Conservation (phyloP, 2,113 vertebrate genomes). For the Stegostoma tigrinum region DNA sequence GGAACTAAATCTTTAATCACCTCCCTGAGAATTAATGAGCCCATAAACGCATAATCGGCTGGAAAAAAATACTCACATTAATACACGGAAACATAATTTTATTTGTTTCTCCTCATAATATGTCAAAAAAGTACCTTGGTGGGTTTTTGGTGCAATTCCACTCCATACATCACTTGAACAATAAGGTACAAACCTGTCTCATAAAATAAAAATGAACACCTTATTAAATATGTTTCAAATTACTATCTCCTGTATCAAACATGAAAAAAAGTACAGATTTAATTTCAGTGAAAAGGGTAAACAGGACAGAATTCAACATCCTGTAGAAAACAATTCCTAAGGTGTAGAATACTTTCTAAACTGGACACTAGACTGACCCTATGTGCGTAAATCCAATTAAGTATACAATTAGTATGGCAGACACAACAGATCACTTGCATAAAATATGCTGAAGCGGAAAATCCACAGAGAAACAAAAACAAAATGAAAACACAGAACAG, state of each 20-base stretch:
- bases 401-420: no score
- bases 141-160: conserved; percentile 55
- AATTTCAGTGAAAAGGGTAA: no score
- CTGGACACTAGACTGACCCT: no score
- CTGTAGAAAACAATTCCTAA: no score
- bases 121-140: conserved; percentile 37
- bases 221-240: not conserved
- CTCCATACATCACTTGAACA: conserved; percentile 78
- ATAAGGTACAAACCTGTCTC: conserved; percentile 65
- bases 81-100: not conserved
- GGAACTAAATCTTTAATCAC: conserved; percentile 68
- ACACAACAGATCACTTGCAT: no score
- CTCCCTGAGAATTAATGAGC: conserved; percentile 68
- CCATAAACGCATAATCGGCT: conserved; percentile 68
- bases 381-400: no score
- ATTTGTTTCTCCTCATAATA: not conserved
- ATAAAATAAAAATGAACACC: conserved; percentile 13
- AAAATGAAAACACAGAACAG: no score
- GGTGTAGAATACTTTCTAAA: no score
- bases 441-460: no score
- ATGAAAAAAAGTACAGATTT: not conserved
- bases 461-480: no score
- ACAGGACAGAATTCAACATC: no score
- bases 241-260: not conserved
- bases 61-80: conserved; percentile 18